Evolutionary conservation across 1,140 invertebrate genomes (phyloP), one percentile per base, ranked within the genome.

Genomic region (Atta colombica): DNA sequence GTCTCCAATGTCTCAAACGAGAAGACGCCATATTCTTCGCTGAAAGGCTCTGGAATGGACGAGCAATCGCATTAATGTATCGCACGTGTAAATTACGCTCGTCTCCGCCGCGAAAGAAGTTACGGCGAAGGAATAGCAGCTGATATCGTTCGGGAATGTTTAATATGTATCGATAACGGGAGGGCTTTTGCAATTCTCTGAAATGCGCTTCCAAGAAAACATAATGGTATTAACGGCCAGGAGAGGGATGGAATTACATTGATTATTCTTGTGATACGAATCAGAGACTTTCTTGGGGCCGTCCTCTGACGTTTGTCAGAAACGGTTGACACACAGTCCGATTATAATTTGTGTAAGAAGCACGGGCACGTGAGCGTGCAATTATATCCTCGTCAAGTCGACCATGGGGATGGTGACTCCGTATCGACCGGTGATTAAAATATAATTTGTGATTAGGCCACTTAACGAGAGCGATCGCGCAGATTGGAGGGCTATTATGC

Each of bases 391-490:
- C 88, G 86, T 91, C 89, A 88, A 75, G 86, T 87, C 77, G 3
- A 18, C 21, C 72, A 14, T 8, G 65, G 8, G 35, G n/a, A 0
- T n/a, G 39, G 39, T n/a, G 66, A 6, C n/a, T n/a, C 55, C 65
- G 65, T 88, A 93, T 92, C 90, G 91, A 88, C 68, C 80, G 69
- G 87, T 90, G 92, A 93, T 93, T 93, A 93, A 93, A 92, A 92
- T 91, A 92, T 92, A 93, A 93, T 92, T 93, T 91, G 88, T 86
- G 92, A 93, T 92, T 92, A 92, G 88, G 71, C 84, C 90, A 84
- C 88, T 90, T 93, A 93, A 93, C 89, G 90, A 91, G 91, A 93
- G 86, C 90, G 90, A 91, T 92, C 89, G 89, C 75, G 85, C 87
- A 92, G 90, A 93, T 93, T 90, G 91, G 75, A 88, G 78, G 74